A percentile compares a stretch with the other conserved stretches of the same genome.
Conservation (phyloP, 2,888 invertebrate species). For the Noctua janthina region DNA sequence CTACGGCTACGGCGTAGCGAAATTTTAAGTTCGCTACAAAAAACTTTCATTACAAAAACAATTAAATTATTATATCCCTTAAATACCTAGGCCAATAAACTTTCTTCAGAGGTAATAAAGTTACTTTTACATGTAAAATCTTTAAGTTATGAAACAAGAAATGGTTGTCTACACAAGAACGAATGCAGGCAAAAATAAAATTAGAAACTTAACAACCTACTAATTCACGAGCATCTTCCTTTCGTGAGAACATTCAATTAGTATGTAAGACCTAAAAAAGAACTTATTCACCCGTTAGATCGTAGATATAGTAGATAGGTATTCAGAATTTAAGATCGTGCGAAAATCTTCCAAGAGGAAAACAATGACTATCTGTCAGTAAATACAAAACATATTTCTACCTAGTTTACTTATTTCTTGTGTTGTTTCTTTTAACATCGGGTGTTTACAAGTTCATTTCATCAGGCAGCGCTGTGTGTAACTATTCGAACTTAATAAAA, state of each 20-base stretch:
- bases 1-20: slow-evolving; percentile 25
- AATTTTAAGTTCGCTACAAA: not conserved
- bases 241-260: slow-evolving; percentile 79
- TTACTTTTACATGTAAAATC: not conserved
- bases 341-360: slow-evolving; percentile 69
- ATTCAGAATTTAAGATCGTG: slow-evolving; percentile 80
- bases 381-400: slow-evolving; percentile 56
- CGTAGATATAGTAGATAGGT: slow-evolving; percentile 62
- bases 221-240: slow-evolving; percentile 63
- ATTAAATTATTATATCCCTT: not conserved
- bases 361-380: slow-evolving; percentile 54
- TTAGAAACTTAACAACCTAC: slow-evolving; percentile 65
- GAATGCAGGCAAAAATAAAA: slow-evolving; percentile 48
- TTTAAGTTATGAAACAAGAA: slow-evolving; percentile 5
- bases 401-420: slow-evolving; percentile 43
- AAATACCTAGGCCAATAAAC: not conserved
- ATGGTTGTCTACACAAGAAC: slow-evolving; percentile 1
- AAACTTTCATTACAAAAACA: not conserved
- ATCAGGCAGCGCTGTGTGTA: slow-evolving; percentile 7
- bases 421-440: slow-evolving; percentile 4
- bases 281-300: slow-evolving; percentile 73
- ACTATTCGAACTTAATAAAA: slow-evolving; percentile 34
- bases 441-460: slow-evolving; percentile 22
- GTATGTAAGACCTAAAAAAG: slow-evolving; percentile 65
- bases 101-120: not conserved